Evolutionary conservation across 2,888 invertebrate genomes (phyloP).

Genomic region (Papilio demoleus): DNA sequence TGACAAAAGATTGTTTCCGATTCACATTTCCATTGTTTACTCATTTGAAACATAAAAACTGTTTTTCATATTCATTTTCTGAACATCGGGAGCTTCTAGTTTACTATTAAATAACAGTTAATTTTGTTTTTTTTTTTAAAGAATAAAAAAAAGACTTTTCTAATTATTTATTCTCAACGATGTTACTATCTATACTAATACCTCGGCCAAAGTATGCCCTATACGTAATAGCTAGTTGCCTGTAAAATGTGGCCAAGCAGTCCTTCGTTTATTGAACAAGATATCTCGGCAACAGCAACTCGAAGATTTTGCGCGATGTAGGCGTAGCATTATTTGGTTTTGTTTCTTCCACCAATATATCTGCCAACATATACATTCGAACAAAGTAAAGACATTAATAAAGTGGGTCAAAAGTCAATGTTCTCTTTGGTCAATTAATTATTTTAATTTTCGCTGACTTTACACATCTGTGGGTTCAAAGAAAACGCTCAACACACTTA

Average conservation of each 20-base stretch:
- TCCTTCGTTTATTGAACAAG: too few relatives aligned
- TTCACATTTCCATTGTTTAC: background rate
- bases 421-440: background rate
- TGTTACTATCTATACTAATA: too few relatives aligned
- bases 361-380: too few relatives aligned
- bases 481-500: constrained; percentile 8
- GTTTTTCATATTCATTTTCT: background rate
- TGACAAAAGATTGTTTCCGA: constrained; percentile 23
- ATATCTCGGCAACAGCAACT: too few relatives aligned
- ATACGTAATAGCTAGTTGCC: too few relatives aligned
- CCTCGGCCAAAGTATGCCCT: too few relatives aligned
- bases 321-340: too few relatives aligned
- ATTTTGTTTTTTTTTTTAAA: background rate
- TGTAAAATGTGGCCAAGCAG: too few relatives aligned
- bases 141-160: background rate
- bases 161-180: too few relatives aligned
- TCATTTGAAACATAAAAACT: constrained; percentile 5
- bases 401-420: background rate
- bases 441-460: background rate
- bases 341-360: too few relatives aligned
- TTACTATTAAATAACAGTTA: background rate
- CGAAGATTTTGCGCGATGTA: too few relatives aligned
- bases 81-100: background rate
- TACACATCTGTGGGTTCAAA: constrained; percentile 1
- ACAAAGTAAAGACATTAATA: background rate